Evolutionary conservation across 2,888 invertebrate genomes (phyloP), one percentile per base, ranked within the genome.

Genomic region (Dolichomitus sp.): DNA sequence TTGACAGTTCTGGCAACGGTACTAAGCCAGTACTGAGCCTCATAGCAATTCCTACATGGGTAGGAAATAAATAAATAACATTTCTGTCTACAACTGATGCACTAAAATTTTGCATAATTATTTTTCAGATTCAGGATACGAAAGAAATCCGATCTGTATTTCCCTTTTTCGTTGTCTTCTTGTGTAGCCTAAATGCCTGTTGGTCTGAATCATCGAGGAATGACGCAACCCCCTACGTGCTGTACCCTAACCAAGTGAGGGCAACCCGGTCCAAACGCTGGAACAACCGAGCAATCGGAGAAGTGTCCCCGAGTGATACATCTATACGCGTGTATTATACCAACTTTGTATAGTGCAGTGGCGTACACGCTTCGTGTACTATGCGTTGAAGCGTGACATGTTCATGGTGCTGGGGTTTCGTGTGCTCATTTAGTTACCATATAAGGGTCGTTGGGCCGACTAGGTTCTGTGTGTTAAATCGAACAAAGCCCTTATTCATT

Each of bases 211-310:
- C 81, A 81, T 74, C 78, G 69, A 37, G 54, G 69, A 50, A 78
- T 78, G 81, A 81, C 81, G 81, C 81, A 81, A n/a, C 69, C 74
- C 73, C 50, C 54, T 45, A 23, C 14, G 23, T 70, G 40, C 68
- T 19, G 61, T 33, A 54, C 17, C 73, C 61, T 72, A 69, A 50
- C 54, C 23, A 59, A 83, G 69, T 48, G 61, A 52, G 80, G 66
- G 70, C 52, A 79, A 83, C 75, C 68, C 73, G 80, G 81, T 78
- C 81, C 69, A 81, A 84, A 59, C 54, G 80, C 52, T 81, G 54
- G 63, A 72, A 70, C 69, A 57, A 52, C 52, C 69, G 40, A 81
- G 84, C 80, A 74, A 80, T 74, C 54, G 74, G 63, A 63, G 75
- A 80, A 70, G 69, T 65, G 63, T 63, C 54, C 63, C 19, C 80